A percentile compares a stretch with the other conserved stretches of the same genome.
phyloP scores from a whole-genome alignment of 92 coral and sea anemone genomes.

The Porites lobata region DNA sequence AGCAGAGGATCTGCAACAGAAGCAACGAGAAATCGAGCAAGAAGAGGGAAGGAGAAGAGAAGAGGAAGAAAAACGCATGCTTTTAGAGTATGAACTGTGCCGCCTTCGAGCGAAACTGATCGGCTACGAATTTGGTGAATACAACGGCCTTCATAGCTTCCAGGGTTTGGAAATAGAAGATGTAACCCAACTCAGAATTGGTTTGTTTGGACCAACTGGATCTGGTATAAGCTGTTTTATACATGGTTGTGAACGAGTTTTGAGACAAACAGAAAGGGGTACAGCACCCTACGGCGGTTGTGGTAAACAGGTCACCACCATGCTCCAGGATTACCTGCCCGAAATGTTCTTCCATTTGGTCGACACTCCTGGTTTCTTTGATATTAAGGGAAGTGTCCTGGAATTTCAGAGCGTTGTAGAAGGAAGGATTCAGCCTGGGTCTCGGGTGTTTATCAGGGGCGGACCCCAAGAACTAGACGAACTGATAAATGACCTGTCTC shows the following conservation, averaged over 20 bases:
- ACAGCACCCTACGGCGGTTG: constrained; percentile 33
- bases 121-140: constrained; percentile 66
- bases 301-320: constrained; percentile 64
- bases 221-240: constrained; percentile 81
- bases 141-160: constrained; percentile 62
- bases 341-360: constrained; percentile 76
- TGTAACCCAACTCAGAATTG: constrained; percentile 71
- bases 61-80: background rate
- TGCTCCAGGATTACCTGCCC: constrained; percentile 62
- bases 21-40: background rate
- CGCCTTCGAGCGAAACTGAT: constrained; percentile 51
- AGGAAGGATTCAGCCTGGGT: constrained; percentile 64
- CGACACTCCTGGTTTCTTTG: constrained; percentile 71
- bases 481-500: background rate
- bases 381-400: constrained; percentile 38
- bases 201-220: constrained; percentile 78
- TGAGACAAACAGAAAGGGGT: constrained; percentile 60
- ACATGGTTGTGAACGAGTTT: constrained; percentile 65
- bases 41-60: constrained; percentile 7
- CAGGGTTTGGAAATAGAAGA: constrained; percentile 68
- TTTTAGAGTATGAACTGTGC: constrained; percentile 52
- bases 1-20: background rate
- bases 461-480: background rate
- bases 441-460: constrained; percentile 10
- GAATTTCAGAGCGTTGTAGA: constrained; percentile 63